Conservation (phyloP, 2,113 vertebrate genomes). For the Phaetusa simplex region DNA sequence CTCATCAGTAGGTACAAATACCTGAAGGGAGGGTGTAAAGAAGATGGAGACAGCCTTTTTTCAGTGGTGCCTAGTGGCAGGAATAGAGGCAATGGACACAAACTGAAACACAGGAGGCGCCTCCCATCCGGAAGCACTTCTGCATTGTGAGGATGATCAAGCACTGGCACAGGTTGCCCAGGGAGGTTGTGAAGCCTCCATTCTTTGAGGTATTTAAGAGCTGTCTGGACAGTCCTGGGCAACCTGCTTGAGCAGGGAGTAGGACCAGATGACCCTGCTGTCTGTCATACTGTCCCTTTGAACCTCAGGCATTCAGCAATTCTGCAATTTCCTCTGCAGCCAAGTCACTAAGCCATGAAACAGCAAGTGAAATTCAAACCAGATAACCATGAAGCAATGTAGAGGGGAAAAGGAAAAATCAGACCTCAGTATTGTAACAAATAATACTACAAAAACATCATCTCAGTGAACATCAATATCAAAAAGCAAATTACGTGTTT, state of each 20-base stretch:
- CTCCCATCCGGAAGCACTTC: background rate
- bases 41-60: background rate
- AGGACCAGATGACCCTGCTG: background rate
- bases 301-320: background rate
- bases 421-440: background rate
- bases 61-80: background rate
- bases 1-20: background rate
- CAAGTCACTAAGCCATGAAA: background rate
- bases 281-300: background rate
- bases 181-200: background rate
- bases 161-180: background rate
- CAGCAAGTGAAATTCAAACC: background rate
- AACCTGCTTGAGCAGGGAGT: background rate
- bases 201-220: background rate
- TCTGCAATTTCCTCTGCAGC: background rate
- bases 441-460: background rate
- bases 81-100: background rate
- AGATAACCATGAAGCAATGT: background rate
- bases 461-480: background rate
- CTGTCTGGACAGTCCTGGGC: background rate
- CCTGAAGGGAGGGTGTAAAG: background rate
- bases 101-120: background rate
- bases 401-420: background rate
- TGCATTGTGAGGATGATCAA: background rate
- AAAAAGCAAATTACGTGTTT: background rate